Percentiles rank a stretch among this genome's conserved stretches.
Evolutionary conservation across 1,140 invertebrate genomes (phyloP).

Genomic region (Magallana gigas): DNA sequence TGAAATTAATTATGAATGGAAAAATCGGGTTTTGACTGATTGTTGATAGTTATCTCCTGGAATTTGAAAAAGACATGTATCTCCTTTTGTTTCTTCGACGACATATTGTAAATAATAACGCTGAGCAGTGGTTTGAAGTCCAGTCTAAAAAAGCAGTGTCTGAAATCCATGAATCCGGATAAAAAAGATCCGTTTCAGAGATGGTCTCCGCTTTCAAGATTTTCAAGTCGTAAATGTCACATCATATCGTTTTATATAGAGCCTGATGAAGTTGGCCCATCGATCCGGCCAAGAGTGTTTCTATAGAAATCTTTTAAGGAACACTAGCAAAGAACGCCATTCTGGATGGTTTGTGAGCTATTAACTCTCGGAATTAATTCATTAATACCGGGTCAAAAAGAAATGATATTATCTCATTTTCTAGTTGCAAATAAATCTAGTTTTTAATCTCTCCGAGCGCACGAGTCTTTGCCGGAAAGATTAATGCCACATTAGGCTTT

Average conservation of each 20-base stretch:
- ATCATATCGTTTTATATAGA: not conserved
- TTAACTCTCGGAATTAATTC: slow-evolving; percentile 48
- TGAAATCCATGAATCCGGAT: not conserved
- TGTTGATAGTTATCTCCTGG: too few relatives aligned
- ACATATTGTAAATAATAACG: too few relatives aligned
- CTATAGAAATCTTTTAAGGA: not conserved
- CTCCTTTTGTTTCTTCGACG: too few relatives aligned
- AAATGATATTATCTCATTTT: slow-evolving; percentile 39
- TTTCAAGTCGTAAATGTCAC: slow-evolving; percentile 31
- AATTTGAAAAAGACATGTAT: too few relatives aligned
- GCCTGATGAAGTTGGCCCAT: not conserved
- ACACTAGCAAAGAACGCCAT: slow-evolving; percentile 19
- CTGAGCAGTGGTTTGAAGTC: not conserved
- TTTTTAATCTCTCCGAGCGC: slow-evolving; percentile 25
- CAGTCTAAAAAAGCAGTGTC: not conserved
- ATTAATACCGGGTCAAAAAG: slow-evolving; percentile 45
- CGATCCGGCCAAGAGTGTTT: slow-evolving; percentile 10
- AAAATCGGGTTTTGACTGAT: not conserved
- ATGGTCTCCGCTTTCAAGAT: not conserved
- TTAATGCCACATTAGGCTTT: slow-evolving; percentile 35
- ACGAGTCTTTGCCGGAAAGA: not conserved
- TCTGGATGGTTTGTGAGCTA: slow-evolving; percentile 28
- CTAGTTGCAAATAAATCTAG: slow-evolving; percentile 38
- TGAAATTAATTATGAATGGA: not conserved
- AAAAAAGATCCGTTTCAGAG: not conserved